Base-by-base conservation (phyloP, 2,797 vertebrate species). In the Argyrosomus regius region DNA sequence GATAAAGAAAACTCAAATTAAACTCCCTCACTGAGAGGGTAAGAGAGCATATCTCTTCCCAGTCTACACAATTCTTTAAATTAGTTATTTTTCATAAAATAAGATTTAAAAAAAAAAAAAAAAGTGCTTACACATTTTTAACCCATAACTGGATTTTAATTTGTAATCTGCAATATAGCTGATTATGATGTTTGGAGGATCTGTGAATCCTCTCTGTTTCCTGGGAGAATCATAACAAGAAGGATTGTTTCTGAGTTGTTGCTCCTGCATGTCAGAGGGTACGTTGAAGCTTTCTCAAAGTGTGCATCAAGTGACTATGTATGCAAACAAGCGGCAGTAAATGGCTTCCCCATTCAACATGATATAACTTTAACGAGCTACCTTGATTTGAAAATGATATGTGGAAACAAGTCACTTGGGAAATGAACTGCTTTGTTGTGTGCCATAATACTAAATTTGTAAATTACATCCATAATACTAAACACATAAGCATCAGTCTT, bases 1-100 rank as follows among this genome's bases (percentile, higher is more conserved):
- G 58, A 79, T 72, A 59, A 72, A 69, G 35, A 67, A 26, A 56
- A 62, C n/a, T 10, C 39, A 71, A 57, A 35, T 48, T 10, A 70
- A 39, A 58, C 24, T 6, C 28, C 20, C 3, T 35, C 50, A n/a
- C 10, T 39, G 3, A 45, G 35, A 60, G 26, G 26, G 43, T 72
- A 45, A 50, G 20, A 11, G 22, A 54, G 22, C 39, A 17, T n/a
- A n/a, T 48, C 16, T 59, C 28, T 17, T 31, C 70, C 6, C 1
- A 5, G 8, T 8, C 45, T 24, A 26, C 39, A 3, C 52, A 46
- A 12, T 49, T 75, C 10, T 60, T 22, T 20, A 10, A 64, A 35
- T 73, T 43, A 1, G 6, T 49, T 24, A 22, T 74, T 50, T 60
- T 39, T 35, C 1, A 31, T 31, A 31, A 31, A 31, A 31, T 31